These are phyloP conservation scores for Chromis chromis DNA, from an alignment of 2,797 vertebrate species.

Conservation along the genomic window DNA sequence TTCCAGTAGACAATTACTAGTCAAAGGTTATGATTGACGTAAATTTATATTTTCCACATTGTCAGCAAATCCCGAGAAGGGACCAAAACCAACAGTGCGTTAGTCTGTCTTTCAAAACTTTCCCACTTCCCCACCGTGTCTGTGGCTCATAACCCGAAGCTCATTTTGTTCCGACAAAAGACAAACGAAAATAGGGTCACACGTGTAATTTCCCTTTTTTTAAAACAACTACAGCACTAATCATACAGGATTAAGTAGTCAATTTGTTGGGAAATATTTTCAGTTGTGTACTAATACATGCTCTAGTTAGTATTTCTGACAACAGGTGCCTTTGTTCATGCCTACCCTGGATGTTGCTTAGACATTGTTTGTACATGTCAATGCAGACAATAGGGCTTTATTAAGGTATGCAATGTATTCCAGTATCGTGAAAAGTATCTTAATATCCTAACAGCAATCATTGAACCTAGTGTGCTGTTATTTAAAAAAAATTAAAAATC, in stretches of 20 bases:
- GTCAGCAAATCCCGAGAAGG: slow-evolving; percentile 32
- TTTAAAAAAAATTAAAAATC: no score
- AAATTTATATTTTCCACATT: slow-evolving; percentile 39
- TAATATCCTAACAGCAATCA: no score
- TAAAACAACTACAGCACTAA: not conserved
- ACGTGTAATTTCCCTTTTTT: not conserved
- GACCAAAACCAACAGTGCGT: slow-evolving; percentile 15
- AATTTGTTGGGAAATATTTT: not conserved
- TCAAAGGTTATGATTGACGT: not conserved
- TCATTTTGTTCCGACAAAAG: not conserved
- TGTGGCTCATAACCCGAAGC: not conserved
- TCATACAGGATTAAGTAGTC: not conserved
- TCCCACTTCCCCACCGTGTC: slow-evolving; percentile 44
- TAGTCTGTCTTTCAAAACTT: slow-evolving; percentile 23
- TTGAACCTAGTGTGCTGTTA: no score
- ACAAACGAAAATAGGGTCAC: not conserved
- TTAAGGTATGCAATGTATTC: no score
- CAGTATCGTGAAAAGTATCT: no score
- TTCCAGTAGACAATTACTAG: not conserved
- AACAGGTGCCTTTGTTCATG: not conserved
- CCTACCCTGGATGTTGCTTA: not conserved
- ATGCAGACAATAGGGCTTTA: not conserved
- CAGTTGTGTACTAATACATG: not conserved
- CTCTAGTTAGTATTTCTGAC: not conserved
- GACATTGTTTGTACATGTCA: not conserved